Base-by-base conservation (phyloP, 2,888 invertebrate genomes). In the Thymelicus lineola region DNA sequence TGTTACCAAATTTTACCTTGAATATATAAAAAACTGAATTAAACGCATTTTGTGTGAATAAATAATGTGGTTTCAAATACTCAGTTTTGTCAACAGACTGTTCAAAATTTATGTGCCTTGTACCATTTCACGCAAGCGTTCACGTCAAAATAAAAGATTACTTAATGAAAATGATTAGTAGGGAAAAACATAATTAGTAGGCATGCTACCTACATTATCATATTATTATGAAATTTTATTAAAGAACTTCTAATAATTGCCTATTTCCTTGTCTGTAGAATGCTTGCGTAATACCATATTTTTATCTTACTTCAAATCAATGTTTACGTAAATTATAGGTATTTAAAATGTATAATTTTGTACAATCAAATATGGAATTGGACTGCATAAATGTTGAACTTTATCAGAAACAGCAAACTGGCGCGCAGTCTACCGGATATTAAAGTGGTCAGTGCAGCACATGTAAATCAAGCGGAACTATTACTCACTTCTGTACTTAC, bases 61-160 rank as follows among this genome's bases (percentile, higher is more conserved):
- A 69, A 63, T 53, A 63, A 69, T 48, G 61, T 68, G 53, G 57
- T 42, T 57, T 62, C 46, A 62, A 67, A 61, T 28, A 10, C 61
- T 15, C 14, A 38, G 17, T 46, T 46, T 36, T 55, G 61, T 68
- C 55, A 60, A 62, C 61, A 61, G 61, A 10, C 15, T 48, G 9
- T 62, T 14, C 20, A 36, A 0, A 58, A 63, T 63, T 62, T 58
- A 53, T 53, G 55, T 63, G 38, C 48, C 6, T 57, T 58, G 63
- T 69, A 63, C 12, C 63, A 58, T 20, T 69, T 63, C 69, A 69
- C 69, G 69, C 63, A 58, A 58, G 58, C 57, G 69, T 58, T 28
- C 50, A 57, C 46, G 68, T 69, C 68, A 69, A 69, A 69, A 69
- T 69, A 69, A 46, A 45, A 63, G 62, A 69, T 69, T n/a, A n/a